These are phyloP conservation scores for Microcebus griseorufus DNA, from an alignment of 2,113 vertebrate species.

Conservation along the genomic window DNA sequence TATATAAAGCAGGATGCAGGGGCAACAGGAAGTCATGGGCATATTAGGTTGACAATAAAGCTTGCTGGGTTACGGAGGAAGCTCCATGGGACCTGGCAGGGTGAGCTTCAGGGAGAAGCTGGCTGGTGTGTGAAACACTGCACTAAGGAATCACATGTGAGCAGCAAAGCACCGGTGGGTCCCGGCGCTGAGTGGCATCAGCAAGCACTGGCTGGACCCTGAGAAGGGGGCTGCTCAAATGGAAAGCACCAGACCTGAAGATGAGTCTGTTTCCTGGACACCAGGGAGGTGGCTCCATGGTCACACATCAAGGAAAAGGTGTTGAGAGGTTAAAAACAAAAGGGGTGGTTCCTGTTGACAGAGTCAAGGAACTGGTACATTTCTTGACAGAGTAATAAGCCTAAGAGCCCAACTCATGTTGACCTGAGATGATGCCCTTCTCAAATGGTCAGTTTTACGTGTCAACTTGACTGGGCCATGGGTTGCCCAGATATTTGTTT, in stretches of 20 bases:
- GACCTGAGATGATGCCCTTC: not conserved
- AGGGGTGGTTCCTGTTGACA: not conserved
- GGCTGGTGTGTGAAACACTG: not conserved
- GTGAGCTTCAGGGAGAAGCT: not conserved
- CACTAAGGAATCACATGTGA: not conserved
- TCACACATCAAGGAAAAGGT: not conserved
- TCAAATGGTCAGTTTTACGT: not conserved
- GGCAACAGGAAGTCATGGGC: not conserved
- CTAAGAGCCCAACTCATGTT: not conserved
- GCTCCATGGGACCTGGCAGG: not conserved
- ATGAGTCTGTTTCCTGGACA: not conserved
- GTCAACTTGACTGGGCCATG: not conserved
- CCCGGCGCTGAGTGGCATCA: rapidly evolving
- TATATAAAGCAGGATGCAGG: not conserved
- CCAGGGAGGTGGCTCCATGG: not conserved
- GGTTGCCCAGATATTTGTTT: not conserved
- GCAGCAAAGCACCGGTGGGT: no score
- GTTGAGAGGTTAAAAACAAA: not conserved
- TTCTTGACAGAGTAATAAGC: not conserved
- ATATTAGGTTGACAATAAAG: not conserved
- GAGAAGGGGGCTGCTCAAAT: not conserved
- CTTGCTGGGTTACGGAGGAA: not conserved
- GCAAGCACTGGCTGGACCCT: not conserved
- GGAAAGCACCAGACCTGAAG: not conserved
- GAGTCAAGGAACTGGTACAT: not conserved